phyloP scores from a whole-genome alignment of 2,797 vertebrate species.

The Pipistrellus nathusii region DNA sequence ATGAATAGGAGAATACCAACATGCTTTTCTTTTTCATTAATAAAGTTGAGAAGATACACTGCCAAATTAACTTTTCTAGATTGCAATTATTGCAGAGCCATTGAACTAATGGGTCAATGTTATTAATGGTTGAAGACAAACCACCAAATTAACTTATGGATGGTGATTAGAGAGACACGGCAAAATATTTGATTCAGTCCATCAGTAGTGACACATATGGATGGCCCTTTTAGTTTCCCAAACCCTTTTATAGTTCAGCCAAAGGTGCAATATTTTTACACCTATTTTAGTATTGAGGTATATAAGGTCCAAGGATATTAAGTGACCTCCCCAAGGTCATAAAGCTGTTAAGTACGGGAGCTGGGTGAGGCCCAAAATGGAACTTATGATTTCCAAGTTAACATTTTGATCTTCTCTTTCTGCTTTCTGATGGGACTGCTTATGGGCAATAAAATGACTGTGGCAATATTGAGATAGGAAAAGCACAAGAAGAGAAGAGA shows the following conservation, averaged over 20 bases:
- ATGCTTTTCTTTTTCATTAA: constrained; percentile 42
- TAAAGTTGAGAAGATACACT: neutral
- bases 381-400: neutral
- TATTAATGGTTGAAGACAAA: neutral
- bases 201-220: neutral
- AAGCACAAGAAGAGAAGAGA: neutral
- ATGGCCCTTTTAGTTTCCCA: neutral
- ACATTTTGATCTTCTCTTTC: neutral
- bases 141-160: neutral
- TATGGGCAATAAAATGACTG: neutral
- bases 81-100: neutral
- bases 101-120: neutral
- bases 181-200: neutral
- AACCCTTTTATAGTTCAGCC: neutral
- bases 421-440: neutral
- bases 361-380: neutral
- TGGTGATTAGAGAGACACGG: neutral
- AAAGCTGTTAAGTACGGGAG: neutral
- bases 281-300: neutral
- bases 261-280: constrained; percentile 1
- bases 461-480: constrained; percentile 1
- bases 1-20: neutral
- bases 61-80: constrained; percentile 27
- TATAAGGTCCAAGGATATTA: neutral
- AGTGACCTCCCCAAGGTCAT: neutral